phyloP scores from a whole-genome alignment of 2,797 vertebrate species.

The Phataginus tetradactyla region DNA sequence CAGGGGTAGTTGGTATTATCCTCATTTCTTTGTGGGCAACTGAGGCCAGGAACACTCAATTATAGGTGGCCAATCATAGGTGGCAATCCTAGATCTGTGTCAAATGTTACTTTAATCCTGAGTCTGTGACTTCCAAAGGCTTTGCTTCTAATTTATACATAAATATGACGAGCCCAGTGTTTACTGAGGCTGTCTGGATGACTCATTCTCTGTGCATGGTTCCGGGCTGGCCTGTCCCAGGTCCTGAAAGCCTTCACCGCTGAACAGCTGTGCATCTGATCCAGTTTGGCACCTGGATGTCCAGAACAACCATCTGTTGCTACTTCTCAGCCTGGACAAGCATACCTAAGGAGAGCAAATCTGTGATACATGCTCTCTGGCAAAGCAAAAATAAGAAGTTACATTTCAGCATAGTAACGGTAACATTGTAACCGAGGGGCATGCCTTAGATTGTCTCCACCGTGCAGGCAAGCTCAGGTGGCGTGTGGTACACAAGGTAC shows the following conservation, averaged over 20 bases:
- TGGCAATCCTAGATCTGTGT: neutral
- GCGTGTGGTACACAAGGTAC: accelerated
- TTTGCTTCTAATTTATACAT: neutral
- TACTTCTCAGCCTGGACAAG: neutral
- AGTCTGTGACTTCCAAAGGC: neutral
- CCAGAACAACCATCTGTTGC: neutral
- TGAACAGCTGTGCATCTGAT: neutral
- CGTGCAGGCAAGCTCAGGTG: too few species aligned
- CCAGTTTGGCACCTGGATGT: neutral
- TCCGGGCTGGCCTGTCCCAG: neutral
- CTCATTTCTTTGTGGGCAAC: neutral
- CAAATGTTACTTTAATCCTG: neutral
- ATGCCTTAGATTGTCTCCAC: neutral
- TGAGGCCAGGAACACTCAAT: neutral
- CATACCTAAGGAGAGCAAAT: neutral
- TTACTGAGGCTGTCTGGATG: neutral
- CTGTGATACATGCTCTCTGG: neutral
- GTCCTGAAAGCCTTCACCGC: neutral
- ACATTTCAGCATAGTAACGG: neutral
- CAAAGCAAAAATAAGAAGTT: neutral
- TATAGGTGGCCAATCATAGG: neutral
- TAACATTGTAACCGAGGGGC: neutral
- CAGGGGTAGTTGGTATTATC: neutral
- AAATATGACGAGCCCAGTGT: neutral
- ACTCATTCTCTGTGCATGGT: neutral